A percentile compares a stretch with the other conserved stretches of the same genome.
phyloP scores from a whole-genome alignment of 1,140 invertebrate species.

The Scaptomyza graminum region DNA sequence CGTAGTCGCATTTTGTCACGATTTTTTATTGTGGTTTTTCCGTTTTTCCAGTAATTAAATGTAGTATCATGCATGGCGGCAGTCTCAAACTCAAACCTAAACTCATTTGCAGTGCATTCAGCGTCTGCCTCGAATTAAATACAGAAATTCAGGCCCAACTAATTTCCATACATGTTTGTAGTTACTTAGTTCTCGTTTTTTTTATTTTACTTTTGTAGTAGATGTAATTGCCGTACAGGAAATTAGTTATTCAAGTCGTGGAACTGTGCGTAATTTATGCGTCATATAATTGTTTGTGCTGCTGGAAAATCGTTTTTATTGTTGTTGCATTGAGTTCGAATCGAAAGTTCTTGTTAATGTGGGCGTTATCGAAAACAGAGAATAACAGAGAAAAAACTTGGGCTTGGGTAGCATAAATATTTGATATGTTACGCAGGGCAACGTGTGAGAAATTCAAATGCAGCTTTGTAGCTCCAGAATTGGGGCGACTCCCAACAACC shows the following conservation, averaged over 20 bases:
- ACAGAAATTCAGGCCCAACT: conserved; percentile 22
- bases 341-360: conserved; percentile 70
- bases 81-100: conserved; percentile 22
- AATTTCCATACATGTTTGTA: conserved; percentile 42
- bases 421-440: conserved; percentile 63
- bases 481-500: conserved; percentile 17
- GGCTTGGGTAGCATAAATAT: conserved; percentile 5
- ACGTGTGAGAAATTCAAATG: conserved; percentile 74
- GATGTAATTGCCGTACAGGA: conserved; percentile 74
- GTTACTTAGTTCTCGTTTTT: conserved; percentile 20
- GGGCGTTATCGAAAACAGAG: conserved; percentile 61
- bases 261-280: conserved; percentile 70
- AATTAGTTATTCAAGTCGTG: conserved; percentile 75
- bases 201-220: conserved; percentile 20
- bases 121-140: conserved; percentile 55
- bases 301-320: conserved; percentile 72
- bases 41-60: conserved; percentile 72
- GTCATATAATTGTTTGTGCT: conserved; percentile 71
- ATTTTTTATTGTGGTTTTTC: conserved; percentile 56
- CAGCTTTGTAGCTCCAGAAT: conserved; percentile 26
- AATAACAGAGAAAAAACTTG: background rate
- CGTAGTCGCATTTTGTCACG: conserved; percentile 74
- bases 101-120: conserved; percentile 70
- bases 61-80: conserved; percentile 69
- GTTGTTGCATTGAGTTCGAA: conserved; percentile 26